Evolutionary conservation across 2,113 vertebrate genomes (phyloP), one percentile per base, ranked within the genome.

Genomic region (Channa argus): DNA sequence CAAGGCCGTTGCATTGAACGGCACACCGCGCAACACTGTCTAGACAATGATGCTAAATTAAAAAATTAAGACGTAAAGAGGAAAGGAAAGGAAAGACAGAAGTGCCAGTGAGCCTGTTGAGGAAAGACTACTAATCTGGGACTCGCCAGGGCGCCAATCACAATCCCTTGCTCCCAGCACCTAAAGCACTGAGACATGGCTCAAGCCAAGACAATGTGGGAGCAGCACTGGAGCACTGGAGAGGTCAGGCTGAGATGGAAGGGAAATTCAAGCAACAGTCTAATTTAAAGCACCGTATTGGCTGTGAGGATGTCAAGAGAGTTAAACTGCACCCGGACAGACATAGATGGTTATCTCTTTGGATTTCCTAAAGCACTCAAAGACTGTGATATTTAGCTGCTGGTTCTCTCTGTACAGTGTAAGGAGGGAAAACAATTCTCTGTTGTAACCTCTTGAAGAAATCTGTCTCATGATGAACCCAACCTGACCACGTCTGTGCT

Each of bases 1-100:
- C 93, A 99, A 99, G 94, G 94, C 96, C 2, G 93, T 98, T 59
- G 93, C 97, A 71, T 95, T 98, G 85, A 99, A 99, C 36, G 97
- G 98, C 88, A 98, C 96, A 4, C 97, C 98, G 0, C 94, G 96
- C 85, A 98, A 93, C 62, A 96, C 95, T 44, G 95, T 99, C 91
- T 99, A 97, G 89, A 85, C 51, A 61, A 73, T 73, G 68, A 88
- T 59, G 63, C 54, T 66, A 63, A 75, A 47, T 24, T 41, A 55
- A 53, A 74, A 59, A 62, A 69, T 3, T 75, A 83, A 86, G 67
- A 86, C 67, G 78, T 70, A 83, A 63, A 75, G 63, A 78, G 80
- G 39, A 46, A 60, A 80, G 65, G 55, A 58, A 46, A 78, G 69
- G 71, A 83, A 50, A 43, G 65, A 77, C 51, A 55, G 75, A 73